A percentile compares a stretch with the other conserved stretches of the same genome.
These are phyloP conservation scores for Anastrepha ludens DNA, from an alignment of 1,140 invertebrate species.

Conservation along the genomic window DNA sequence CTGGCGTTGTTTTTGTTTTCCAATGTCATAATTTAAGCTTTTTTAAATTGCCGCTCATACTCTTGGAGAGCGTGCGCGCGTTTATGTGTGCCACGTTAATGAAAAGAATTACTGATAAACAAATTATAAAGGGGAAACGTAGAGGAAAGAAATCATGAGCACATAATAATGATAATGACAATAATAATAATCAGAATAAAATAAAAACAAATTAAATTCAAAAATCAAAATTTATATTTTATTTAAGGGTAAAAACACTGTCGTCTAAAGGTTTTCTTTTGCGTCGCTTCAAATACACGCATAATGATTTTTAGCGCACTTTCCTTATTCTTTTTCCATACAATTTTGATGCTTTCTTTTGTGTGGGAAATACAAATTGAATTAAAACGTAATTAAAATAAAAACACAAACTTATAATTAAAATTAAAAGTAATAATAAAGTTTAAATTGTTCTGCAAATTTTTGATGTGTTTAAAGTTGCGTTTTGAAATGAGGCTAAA, in stretches of 20 bases:
- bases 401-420: slow-evolving; percentile 52
- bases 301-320: not conserved
- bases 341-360: slow-evolving; percentile 51
- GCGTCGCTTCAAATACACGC: not conserved
- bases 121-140: slow-evolving; percentile 32
- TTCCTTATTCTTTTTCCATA: slow-evolving; percentile 12
- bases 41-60: too few relatives aligned
- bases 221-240: slow-evolving; percentile 53
- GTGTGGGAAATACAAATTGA: slow-evolving; percentile 56
- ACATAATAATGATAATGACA: slow-evolving; percentile 20
- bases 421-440: slow-evolving; percentile 47
- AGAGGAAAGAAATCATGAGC: not conserved
- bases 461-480: not conserved
- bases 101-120: slow-evolving; percentile 11
- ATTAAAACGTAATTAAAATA: slow-evolving; percentile 56
- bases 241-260: slow-evolving; percentile 41
- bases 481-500: not conserved
- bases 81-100: slow-evolving; percentile 18
- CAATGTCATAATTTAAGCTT: too few relatives aligned
- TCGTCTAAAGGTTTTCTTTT: slow-evolving; percentile 6
- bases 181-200: slow-evolving; percentile 37
- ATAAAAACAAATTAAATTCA: slow-evolving; percentile 40
- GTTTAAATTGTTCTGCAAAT: not conserved
- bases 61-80: not conserved
- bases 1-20: too few relatives aligned